Conservation (phyloP, 2,113 vertebrate species). For the Rhineura floridana region DNA sequence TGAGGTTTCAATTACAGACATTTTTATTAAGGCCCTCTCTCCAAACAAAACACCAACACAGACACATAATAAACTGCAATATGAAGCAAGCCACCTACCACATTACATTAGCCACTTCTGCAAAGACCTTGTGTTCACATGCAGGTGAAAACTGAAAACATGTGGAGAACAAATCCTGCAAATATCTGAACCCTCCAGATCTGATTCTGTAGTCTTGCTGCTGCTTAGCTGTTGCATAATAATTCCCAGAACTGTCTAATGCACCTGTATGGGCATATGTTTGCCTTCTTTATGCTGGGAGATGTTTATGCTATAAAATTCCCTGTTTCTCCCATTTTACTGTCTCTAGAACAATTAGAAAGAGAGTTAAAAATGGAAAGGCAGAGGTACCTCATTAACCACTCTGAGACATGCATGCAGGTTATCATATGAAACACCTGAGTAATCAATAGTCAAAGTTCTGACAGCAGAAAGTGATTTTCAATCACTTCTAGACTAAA, state of each 20-base stretch:
- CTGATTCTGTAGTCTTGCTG: not conserved
- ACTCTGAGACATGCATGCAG: not conserved
- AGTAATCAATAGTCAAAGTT: not conserved
- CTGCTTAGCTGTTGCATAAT: not conserved
- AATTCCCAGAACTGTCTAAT: not conserved
- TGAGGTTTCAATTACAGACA: slow-evolving; percentile 18
- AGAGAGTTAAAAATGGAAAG: not conserved
- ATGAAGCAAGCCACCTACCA: not conserved
- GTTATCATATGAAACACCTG: not conserved
- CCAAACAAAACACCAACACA: not conserved
- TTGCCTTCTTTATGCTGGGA: not conserved
- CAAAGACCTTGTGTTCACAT: not conserved
- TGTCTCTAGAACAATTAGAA: not conserved
- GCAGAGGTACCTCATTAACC: not conserved
- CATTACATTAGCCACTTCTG: not conserved
- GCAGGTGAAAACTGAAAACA: not conserved
- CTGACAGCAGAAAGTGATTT: slow-evolving; percentile 22
- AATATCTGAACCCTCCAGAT: not conserved
- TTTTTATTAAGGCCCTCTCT: not conserved
- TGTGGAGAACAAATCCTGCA: not conserved
- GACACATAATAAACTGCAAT: not conserved
- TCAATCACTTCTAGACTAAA: slow-evolving; percentile 22
- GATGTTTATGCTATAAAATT: not conserved
- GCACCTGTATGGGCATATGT: not conserved
- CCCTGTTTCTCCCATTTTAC: not conserved